Conservation (phyloP, 2,797 vertebrate genomes). For the Channa striata region DNA sequence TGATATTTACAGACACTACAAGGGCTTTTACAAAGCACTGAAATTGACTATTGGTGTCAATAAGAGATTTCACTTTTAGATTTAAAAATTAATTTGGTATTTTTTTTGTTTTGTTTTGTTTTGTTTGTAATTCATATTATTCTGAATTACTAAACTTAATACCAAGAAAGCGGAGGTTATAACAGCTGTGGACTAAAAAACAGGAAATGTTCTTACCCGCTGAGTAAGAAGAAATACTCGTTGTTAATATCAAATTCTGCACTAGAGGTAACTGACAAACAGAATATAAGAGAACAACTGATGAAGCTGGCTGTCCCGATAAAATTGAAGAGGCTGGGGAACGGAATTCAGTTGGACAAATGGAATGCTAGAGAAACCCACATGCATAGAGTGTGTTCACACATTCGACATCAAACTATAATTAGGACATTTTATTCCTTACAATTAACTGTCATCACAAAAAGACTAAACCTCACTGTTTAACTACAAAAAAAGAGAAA, state of each 20-base stretch:
- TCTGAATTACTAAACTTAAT: not conserved
- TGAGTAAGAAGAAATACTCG: not conserved
- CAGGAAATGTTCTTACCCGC: too few species aligned
- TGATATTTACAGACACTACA: too few species aligned
- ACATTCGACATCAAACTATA: constrained; percentile 13
- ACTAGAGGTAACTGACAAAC: not conserved
- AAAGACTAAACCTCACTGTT: constrained; percentile 21
- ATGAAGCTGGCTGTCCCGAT: constrained; percentile 11
- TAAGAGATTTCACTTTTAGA: too few species aligned
- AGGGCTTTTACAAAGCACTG: too few species aligned
- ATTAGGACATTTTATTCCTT: constrained; percentile 36
- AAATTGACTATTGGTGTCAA: too few species aligned
- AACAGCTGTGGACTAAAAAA: not conserved
- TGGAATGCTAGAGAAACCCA: not conserved
- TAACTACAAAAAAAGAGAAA: constrained; percentile 4
- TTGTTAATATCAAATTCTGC: not conserved
- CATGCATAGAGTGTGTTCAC: not conserved
- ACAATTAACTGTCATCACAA: constrained; percentile 36
- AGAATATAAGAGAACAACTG: not conserved
- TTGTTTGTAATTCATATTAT: too few species aligned
- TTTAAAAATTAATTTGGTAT: too few species aligned
- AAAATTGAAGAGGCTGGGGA: constrained; percentile 9
- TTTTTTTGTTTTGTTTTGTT: too few species aligned
- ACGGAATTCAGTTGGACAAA: constrained; percentile 5
- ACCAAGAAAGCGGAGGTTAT: not conserved